These are phyloP conservation scores for Spea multiplicata DNA, from an alignment of 2,113 vertebrate genomes.

Conservation along the genomic window DNA sequence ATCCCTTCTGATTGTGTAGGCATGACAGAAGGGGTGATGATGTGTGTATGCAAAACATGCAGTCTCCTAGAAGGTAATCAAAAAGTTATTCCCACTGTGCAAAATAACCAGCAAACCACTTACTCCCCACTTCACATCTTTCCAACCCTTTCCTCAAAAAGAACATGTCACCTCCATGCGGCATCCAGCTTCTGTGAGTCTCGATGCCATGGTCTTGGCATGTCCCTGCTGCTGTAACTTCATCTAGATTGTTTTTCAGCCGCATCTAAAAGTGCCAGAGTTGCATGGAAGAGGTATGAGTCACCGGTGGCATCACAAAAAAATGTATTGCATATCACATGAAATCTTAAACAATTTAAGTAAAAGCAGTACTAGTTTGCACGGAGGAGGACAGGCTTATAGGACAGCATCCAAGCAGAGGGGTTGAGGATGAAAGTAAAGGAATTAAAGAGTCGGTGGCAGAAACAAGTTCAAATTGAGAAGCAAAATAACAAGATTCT, in stretches of 20 bases:
- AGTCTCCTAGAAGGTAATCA: no score
- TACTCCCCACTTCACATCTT: conserved; percentile 44
- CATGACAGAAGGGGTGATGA: no score
- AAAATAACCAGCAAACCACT: conserved; percentile 45
- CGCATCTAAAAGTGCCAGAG: conserved; percentile 49
- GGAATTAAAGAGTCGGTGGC: no score
- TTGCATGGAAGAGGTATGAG: conserved; percentile 39
- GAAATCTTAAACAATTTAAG: neutral
- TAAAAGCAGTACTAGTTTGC: neutral
- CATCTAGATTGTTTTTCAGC: conserved; percentile 49
- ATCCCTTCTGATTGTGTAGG: no score
- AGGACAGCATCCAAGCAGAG: no score
- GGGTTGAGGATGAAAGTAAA: no score
- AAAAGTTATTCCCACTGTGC: neutral
- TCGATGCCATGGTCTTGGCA: conserved; percentile 48
- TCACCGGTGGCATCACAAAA: conserved; percentile 28
- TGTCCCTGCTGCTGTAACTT: conserved; percentile 46
- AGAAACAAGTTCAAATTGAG: no score
- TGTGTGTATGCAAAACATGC: no score
- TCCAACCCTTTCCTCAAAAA: conserved; percentile 47
- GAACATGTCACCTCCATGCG: conserved; percentile 49
- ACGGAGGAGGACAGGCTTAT: no score
- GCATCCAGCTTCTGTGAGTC: conserved; percentile 47
- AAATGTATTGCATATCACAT: conserved; percentile 2
- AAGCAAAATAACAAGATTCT: no score